These are phyloP conservation scores for zebrafish (Danio rerio) DNA, from an alignment of 2,113 vertebrate genomes.

Conservation along the genomic window GRCz12tu NC_133183.1:21346501-21347000, in stretches of 20 bases:
- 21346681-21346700: not conserved
- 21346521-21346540: constrained; percentile 90
- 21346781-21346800: no score
- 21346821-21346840: no score
- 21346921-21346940: no score
- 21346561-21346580: constrained; percentile 98
- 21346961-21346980: not conserved
- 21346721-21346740: no score
- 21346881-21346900: no score
- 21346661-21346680: not conserved
- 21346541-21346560: constrained; percentile 95
- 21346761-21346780: no score
- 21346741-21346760: no score
- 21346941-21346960: not conserved
- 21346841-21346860: no score
- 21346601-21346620: constrained; percentile 68
- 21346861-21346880: no score
- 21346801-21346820: no score
- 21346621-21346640: not conserved
- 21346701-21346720: not conserved
- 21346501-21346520: constrained; percentile 95
- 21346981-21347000: not conserved
- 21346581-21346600: constrained; percentile 96
- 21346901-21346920: no score
- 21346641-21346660: not conserved